Evolutionary conservation across 2,113 vertebrate genomes (phyloP), one percentile per base, ranked within the genome.

Genomic region (Colius striatus): DNA sequence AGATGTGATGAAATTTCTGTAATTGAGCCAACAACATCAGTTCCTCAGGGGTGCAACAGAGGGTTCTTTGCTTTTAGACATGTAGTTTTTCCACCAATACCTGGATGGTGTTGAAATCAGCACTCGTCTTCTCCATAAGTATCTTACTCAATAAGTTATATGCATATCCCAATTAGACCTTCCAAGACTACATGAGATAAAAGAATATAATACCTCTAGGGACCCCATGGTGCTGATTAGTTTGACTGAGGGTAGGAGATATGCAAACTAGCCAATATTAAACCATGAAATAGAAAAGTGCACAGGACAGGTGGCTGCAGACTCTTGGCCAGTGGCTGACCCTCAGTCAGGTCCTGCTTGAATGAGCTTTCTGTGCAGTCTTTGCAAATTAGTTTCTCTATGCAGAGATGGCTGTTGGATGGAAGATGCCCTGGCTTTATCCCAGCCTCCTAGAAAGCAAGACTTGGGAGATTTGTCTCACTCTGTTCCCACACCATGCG

Each of bases 341-440:
- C 5, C 5, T 5, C 0, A 2, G 9, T 34, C 34, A 72, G 54
- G 25, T 3, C 3, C 1, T 57, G 34, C 25, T 68, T 38, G 16
- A 36, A 7, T 19, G 21, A 8, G 1, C 11, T 94, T 93, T 91
- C 68, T 87, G 12, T 26, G 36, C 1, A 3, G 8, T 34, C 18
- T 5, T 71, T n/a, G 48, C 50, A 65, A 74, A 20, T 10, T 21
- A 32, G 25, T 47, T 88, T 68, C 13, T 79, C 15, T 20, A 10
- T 83, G 30, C 9, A 63, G 32, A 1, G 1, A 43, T 43, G 26
- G 18, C 14, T 85, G 11, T 22, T 43, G 13, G 13, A 29, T 21
- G 20, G 12, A 81, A 66, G 11, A 51, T 26, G 26, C 11, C 38
- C 62, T 72, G 13, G 15, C 34, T 90, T 68, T 26, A 60, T 23